Conservation (phyloP, 2,888 invertebrate genomes). For the Drosophila prolongata region DNA sequence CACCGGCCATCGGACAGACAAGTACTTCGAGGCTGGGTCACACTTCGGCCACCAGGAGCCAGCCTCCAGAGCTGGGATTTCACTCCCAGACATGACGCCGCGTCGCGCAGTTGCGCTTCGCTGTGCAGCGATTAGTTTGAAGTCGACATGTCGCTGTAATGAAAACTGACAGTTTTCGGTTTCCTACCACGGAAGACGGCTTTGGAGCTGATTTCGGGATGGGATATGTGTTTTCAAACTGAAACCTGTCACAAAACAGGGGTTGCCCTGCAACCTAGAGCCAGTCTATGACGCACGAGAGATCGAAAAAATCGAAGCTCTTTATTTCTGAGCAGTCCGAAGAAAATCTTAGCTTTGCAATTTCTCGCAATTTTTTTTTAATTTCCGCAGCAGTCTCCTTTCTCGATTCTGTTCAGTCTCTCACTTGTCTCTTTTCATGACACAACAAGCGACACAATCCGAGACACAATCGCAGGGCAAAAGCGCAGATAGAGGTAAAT, state of each 20-base stretch:
- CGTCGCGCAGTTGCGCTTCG: slow-evolving; percentile 45
- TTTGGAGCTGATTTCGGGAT: slow-evolving; percentile 45
- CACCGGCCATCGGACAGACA: slow-evolving; percentile 6
- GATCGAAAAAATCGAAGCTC: neutral
- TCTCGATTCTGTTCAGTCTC: slow-evolving; percentile 40
- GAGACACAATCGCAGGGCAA: slow-evolving; percentile 46
- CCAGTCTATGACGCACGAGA: slow-evolving; percentile 6
- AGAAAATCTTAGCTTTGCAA: slow-evolving; percentile 8
- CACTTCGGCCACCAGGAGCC: slow-evolving; percentile 5
- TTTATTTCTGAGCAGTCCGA: neutral
- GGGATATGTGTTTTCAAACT: slow-evolving; percentile 6
- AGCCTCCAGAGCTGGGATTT: slow-evolving; percentile 2
- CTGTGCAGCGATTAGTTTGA: slow-evolving; percentile 40
- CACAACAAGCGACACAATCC: slow-evolving; percentile 38
- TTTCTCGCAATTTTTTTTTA: slow-evolving; percentile 14
- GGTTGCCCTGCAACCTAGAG: slow-evolving; percentile 18
- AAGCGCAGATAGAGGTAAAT: slow-evolving; percentile 33
- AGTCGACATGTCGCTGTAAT: slow-evolving; percentile 65
- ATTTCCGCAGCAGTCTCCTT: slow-evolving; percentile 2
- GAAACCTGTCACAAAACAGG: neutral
- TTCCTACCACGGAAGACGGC: slow-evolving; percentile 18
- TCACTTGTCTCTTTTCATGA: slow-evolving; percentile 47
- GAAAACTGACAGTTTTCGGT: slow-evolving; percentile 75
- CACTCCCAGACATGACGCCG: slow-evolving; percentile 11
- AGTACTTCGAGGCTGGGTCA: slow-evolving; percentile 26